Evolutionary conservation across 2,113 vertebrate genomes (phyloP).

Genomic region (Oryzias melastigma): DNA sequence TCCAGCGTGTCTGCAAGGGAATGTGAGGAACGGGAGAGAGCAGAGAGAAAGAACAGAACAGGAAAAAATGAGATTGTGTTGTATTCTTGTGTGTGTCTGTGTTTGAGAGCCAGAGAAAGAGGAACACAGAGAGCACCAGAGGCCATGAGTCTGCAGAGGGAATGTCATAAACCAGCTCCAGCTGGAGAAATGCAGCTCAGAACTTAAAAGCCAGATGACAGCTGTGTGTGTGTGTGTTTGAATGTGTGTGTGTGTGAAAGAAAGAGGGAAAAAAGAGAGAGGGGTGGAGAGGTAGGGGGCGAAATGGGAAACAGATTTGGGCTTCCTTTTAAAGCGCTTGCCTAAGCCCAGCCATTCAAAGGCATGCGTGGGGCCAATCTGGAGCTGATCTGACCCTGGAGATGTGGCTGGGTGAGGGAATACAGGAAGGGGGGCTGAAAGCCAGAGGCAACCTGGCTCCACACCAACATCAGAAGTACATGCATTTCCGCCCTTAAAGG

Average conservation of each 20-base stretch:
- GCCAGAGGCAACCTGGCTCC: constrained; percentile 53
- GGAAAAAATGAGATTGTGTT: constrained; percentile 64
- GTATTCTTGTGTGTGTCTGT: constrained; percentile 23
- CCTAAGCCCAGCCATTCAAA: constrained; percentile 76
- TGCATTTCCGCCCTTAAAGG: constrained; percentile 58
- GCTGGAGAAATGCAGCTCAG: constrained; percentile 85
- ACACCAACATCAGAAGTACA: constrained; percentile 50
- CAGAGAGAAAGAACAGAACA: constrained; percentile 65
- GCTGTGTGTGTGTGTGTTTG: constrained; percentile 73
- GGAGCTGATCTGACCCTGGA: constrained; percentile 75
- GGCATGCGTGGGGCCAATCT: constrained; percentile 77
- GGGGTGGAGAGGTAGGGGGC: constrained; percentile 27
- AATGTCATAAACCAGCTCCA: constrained; percentile 91
- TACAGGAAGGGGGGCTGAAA: constrained; percentile 23
- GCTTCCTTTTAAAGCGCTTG: constrained; percentile 82
- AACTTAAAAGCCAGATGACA: constrained; percentile 90
- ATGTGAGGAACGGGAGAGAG: constrained; percentile 62
- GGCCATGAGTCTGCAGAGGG: constrained; percentile 83
- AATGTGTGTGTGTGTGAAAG: constrained; percentile 44
- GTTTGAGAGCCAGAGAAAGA: constrained; percentile 34
- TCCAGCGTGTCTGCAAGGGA: constrained; percentile 53
- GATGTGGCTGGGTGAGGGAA: constrained; percentile 59
- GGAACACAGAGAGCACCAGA: constrained; percentile 40
- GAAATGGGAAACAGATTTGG: constrained; percentile 86
- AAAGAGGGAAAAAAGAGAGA: constrained; percentile 38